Evolutionary conservation across 2,888 invertebrate genomes (phyloP), one percentile per base, ranked within the genome.

Genomic region (Drosophila neoperkinsi): DNA sequence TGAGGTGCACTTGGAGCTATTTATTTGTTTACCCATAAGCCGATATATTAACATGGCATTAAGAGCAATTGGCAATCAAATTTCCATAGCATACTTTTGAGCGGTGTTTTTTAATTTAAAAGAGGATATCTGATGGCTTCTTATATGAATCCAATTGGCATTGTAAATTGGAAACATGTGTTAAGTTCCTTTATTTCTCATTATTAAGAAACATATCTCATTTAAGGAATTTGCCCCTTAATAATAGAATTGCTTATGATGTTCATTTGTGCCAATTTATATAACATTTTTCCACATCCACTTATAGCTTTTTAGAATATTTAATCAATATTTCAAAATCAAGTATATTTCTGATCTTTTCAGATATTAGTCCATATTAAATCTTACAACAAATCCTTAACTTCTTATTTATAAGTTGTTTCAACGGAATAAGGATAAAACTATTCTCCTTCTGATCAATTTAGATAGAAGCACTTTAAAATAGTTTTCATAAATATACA

Each of bases 11-110:
- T 58, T 28, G 64, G 64, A 71, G 82, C 43, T 74, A n/a, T 65
- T 70, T 66, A 56, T 75, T 74, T 69, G 53, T 16, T 31, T 49
- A 62, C 59, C 59, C 30, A 55, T 31, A 13, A 25, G n/a, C 7
- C 38, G n/a, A 46, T 34, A 34, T 49, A 74, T 65, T 53, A 61
- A 72, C 58, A 68, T 62, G 3, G 36, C 21, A 30, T 30, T 38
- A 1, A 31, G 11, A n/a, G 30, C 11, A 38, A n/a, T 33, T 60
- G 25, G 0, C 10, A 16, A 25, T 9, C 30, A 46, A 57, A 49
- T 51, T 30, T 28, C n/a, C 30, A 21, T 62, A 50, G 81, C 81
- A 78, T 77, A 77, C 81, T 81, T 71, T 77, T 13, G 43, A 28
- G 77, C 36, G 30, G 31, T 1, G 0, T 0, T 0, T 7, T 5